Evolutionary conservation across 2,888 invertebrate species (phyloP).

Genomic region (Herminia tarsipennalis): DNA sequence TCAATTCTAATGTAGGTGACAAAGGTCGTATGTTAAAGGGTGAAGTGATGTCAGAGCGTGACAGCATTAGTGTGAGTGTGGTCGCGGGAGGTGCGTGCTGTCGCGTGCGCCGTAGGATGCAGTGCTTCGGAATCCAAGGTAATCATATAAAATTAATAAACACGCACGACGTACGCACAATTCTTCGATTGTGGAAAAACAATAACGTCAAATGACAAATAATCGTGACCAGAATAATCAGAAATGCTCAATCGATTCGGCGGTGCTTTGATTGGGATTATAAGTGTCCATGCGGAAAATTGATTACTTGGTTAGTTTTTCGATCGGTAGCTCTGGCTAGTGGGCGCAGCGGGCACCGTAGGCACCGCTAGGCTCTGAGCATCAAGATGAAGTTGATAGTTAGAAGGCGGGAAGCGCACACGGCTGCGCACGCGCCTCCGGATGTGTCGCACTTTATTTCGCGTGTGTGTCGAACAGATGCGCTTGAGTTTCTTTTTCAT

Average conservation of each 20-base stretch:
- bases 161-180: constrained; percentile 6
- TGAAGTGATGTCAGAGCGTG: constrained; percentile 74
- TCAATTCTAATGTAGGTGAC: constrained; percentile 45
- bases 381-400: constrained; percentile 26
- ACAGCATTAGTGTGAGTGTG: constrained; percentile 70
- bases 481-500: constrained; percentile 66
- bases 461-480: constrained; percentile 63
- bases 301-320: constrained; percentile 53
- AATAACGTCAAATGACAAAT: not conserved
- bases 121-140: constrained; percentile 82
- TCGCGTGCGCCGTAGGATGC: constrained; percentile 79
- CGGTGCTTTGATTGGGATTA: constrained; percentile 20
- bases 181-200: not conserved
- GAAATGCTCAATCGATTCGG: constrained; percentile 22
- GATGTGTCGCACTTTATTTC: constrained; percentile 67
- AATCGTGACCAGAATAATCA: constrained; percentile 9
- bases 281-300: constrained; percentile 51
- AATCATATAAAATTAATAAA: constrained; percentile 44
- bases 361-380: constrained; percentile 38
- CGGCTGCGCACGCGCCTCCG: constrained; percentile 55
- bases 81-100: constrained; percentile 70
- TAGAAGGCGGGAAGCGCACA: constrained; percentile 51
- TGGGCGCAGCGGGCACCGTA: no score
- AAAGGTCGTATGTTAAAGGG: constrained; percentile 69
- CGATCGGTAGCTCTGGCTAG: constrained; percentile 39